Conservation (phyloP, 2,888 invertebrate species). For the Stenichneumon culpator region DNA sequence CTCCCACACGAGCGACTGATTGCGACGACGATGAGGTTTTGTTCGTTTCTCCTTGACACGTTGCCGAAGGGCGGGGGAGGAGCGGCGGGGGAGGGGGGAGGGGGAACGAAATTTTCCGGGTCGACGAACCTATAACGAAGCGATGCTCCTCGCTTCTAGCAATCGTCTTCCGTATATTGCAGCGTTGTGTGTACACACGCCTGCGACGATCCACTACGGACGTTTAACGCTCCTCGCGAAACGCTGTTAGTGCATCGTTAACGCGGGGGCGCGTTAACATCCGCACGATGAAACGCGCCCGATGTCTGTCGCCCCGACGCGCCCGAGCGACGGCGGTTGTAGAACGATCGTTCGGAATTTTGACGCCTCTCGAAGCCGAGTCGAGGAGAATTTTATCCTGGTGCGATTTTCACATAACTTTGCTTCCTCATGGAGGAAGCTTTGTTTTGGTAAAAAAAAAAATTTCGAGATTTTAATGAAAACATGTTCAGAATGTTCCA, state of each 20-base stretch:
- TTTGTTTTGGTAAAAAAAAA: too few species aligned
- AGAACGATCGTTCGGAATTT: constrained; percentile 9
- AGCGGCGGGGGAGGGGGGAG: background rate
- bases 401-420: background rate
- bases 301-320: background rate
- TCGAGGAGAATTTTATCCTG: background rate
- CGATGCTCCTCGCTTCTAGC: constrained; percentile 14
- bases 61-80: too few species aligned
- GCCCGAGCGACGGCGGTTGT: background rate
- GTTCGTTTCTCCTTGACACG: constrained; percentile 27
- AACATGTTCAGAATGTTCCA: too few species aligned
- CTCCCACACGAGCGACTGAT: constrained; percentile 34
- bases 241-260: constrained; percentile 57
- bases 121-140: constrained; percentile 59
- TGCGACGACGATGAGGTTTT: constrained; percentile 47
- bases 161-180: constrained; percentile 43
- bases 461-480: too few species aligned
- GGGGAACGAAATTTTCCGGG: constrained; percentile 55
- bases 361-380: background rate
- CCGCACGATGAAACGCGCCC: constrained; percentile 41
- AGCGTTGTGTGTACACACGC: constrained; percentile 3
- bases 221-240: constrained; percentile 36
- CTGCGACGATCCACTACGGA: constrained; percentile 35
- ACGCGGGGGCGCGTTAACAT: constrained; percentile 51
- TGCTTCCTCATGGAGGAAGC: too few species aligned